These are phyloP conservation scores for Diprion similis DNA, from an alignment of 1,140 invertebrate species.

Conservation along the genomic window DNA sequence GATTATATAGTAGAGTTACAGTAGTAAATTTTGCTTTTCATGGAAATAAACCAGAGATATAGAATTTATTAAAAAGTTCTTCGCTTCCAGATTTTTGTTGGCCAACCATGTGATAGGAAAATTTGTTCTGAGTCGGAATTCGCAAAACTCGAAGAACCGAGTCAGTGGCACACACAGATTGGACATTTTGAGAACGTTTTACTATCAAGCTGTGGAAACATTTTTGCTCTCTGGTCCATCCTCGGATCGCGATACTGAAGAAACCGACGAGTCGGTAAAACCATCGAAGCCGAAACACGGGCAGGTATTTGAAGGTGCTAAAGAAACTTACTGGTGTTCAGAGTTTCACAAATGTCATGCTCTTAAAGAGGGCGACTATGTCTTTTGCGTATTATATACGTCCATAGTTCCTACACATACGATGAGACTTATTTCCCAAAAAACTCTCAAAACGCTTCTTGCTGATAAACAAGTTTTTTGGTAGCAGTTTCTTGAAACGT, in stretches of 20 bases:
- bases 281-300: background rate
- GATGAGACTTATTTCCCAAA: slow-evolving; percentile 66
- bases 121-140: slow-evolving; percentile 72
- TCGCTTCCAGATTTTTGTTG: slow-evolving; percentile 70
- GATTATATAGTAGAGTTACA: slow-evolving; percentile 1
- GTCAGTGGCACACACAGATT: slow-evolving; percentile 67
- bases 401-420: slow-evolving; percentile 72
- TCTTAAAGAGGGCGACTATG: slow-evolving; percentile 65
- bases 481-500: slow-evolving; percentile 36
- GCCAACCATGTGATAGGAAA: slow-evolving; percentile 71
- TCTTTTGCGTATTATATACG: slow-evolving; percentile 74
- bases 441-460: slow-evolving; percentile 60
- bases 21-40: background rate
- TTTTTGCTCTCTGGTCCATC: slow-evolving; percentile 42
- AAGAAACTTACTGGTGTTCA: slow-evolving; percentile 82
- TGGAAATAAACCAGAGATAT: slow-evolving; percentile 8
- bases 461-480: slow-evolving; percentile 64
- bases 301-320: slow-evolving; percentile 45
- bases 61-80: slow-evolving; percentile 22
- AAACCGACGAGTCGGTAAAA: slow-evolving; percentile 26
- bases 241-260: slow-evolving; percentile 31
- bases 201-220: slow-evolving; percentile 68
- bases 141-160: slow-evolving; percentile 62
- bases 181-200: slow-evolving; percentile 77
- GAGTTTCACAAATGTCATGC: slow-evolving; percentile 87